Base-by-base conservation (phyloP, 2,113 vertebrate species). In the Ochotona curzoniae region DNA sequence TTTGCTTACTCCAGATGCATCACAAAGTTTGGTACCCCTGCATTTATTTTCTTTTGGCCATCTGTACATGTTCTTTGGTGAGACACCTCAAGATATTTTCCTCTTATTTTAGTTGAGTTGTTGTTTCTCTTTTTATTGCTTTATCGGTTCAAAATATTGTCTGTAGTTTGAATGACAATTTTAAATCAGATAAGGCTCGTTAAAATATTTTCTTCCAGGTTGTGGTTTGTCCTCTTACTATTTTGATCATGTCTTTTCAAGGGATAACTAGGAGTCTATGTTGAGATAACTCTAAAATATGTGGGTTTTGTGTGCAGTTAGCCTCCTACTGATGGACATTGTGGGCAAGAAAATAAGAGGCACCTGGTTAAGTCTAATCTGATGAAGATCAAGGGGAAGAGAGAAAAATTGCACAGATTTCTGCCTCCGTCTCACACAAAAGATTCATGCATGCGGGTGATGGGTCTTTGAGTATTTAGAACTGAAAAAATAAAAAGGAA, bases 321-420 rank as follows among this genome's bases (percentile, higher is more conserved):
- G 18, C 23, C 9, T 74, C 6, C 66, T 10, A 47, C 44, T 54
- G 38, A 61, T 35, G 28, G 44, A 1, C 44, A 28, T 63, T 81
- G 44, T 66, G 3, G 76, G 5, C 74, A 13, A 85, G 54, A 60
- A 5, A 80, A 14, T 87, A 79, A 85, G 67, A 88, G 70, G 38
- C 23, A 1, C 25, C 44, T 70, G 13, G 35, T n/a, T 10, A 86
- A 9, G 32, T 66, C 4, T 83, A 18, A 20, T 86, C 32, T 63
- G 49, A 94, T 30, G 63, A 78, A 76, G 32, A 89, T 25, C n/a
- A 38, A 76, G 70, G 83, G 61, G 14, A 32, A 86, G 73, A 83
- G 44, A 71, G 32, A 60, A 28, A 12, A 28, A 11, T 76, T 3
- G 49, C 47, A 18, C 30, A 44, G 30, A 66, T 21, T 84, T 85